Evolutionary conservation across 53 echinoderm and acorn worm genomes (phyloP), one percentile per base, ranked within the genome.

Genomic region (Mesocentrotus franciscanus): DNA sequence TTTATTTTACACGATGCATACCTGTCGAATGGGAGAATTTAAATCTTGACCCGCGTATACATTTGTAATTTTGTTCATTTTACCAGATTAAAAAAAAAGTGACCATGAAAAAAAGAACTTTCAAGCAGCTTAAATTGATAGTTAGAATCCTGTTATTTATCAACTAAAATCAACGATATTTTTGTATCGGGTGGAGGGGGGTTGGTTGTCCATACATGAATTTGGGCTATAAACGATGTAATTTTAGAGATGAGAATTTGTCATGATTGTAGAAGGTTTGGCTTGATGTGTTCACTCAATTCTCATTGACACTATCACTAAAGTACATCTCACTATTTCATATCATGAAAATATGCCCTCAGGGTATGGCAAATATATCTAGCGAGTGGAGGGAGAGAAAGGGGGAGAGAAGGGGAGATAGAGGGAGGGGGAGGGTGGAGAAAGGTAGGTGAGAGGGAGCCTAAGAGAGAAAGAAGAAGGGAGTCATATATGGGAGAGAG

Each of bases 281-380:
- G 17, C 36, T 81, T 13, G 1, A 27, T 87, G 29, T 87, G 87
- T 55, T 58, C 87, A 24, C 10, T 57, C 29, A 58, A 87, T 2
- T 57, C 87, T 57, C 87, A 58, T 57, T 13, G 87, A 58, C 87
- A 87, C 87, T 58, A 13, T 57, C 58, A n/a, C 8, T n/a, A 87
- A 57, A 87, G 56, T 87, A 87, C 87, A 87, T 57, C 87, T 87
- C 1, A n/a, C 87, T 57, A 57, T 87, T 57, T 49, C 84, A 84
- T 84, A 84, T 84, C 84, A 29, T 84, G 10, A n/a, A 87, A 87
- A 87, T 87, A 87, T 87, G 55, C 87, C 56, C 56, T 58, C 26
- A 87, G 36, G 58, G 87, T 87, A 87, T 58, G 15, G 58, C 58
- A 87, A 87, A 87, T 87, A 87, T n/a, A 87, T 59, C 84, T 84